Evolutionary conservation across 2,113 vertebrate genomes (phyloP).

Genomic region (Ctenomys sociabilis): DNA sequence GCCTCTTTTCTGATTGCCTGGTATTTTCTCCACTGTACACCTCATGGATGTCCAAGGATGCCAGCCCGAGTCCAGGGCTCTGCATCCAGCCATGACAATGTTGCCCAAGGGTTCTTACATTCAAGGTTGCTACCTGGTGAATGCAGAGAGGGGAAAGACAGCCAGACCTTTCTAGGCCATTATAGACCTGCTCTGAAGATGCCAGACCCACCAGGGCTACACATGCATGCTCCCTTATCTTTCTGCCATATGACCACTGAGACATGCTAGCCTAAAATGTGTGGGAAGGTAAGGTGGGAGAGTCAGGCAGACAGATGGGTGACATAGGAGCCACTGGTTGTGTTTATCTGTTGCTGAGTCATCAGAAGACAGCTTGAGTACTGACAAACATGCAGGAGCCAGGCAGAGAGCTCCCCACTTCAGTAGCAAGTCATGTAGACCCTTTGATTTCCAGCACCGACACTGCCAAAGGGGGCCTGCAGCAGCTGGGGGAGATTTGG

Average conservation of each 20-base stretch:
- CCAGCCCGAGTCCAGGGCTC: fast-evolving
- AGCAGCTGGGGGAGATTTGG: not conserved
- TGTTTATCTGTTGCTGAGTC: not conserved
- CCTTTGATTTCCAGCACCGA: not conserved
- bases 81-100: fast-evolving
- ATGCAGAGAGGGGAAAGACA: not conserved
- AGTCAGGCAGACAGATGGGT: not conserved
- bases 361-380: slow-evolving; percentile 57
- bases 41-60: not conserved
- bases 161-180: not conserved
- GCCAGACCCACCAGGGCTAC: fast-evolving
- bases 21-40: not conserved
- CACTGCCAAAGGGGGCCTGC: not conserved
- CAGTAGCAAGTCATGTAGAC: not conserved
- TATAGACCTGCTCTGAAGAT: not conserved
- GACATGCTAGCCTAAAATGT: not conserved
- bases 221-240: not conserved
- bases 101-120: fast-evolving
- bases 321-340: not conserved
- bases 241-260: not conserved
- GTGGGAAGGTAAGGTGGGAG: not conserved
- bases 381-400: not conserved
- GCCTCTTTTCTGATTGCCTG: not conserved
- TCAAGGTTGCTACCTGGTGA: not conserved
- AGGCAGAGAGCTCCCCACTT: not conserved